A percentile compares a stretch with the other conserved stretches of the same genome.
Evolutionary conservation across 2,888 invertebrate genomes (phyloP).

Genomic region (Hololepta plana): DNA sequence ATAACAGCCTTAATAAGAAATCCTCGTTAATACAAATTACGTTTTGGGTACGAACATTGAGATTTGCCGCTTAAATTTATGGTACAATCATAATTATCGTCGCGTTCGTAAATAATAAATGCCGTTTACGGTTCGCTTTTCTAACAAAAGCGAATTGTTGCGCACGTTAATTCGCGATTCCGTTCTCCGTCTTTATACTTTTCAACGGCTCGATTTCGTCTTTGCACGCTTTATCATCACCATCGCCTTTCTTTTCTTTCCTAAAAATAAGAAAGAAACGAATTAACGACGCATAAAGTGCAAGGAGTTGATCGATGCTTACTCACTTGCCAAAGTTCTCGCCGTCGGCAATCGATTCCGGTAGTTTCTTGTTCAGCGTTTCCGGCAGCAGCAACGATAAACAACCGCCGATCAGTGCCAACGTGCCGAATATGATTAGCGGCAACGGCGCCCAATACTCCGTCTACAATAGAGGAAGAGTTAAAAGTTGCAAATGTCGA

Average conservation of each 20-base stretch:
- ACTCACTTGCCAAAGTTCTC: slow-evolving; percentile 41
- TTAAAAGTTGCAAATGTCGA: background rate
- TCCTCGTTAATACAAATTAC: too few relatives aligned
- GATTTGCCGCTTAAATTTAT: too few relatives aligned
- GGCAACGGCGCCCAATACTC: slow-evolving; percentile 40
- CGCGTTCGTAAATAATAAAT: too few relatives aligned
- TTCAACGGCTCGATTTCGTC: slow-evolving; percentile 3
- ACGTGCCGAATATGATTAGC: slow-evolving; percentile 36
- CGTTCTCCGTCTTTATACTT: slow-evolving; percentile 1
- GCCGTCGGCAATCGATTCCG: slow-evolving; percentile 46
- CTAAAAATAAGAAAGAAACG: background rate
- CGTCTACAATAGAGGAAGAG: slow-evolving; percentile 22
- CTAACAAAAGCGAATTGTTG: too few relatives aligned
- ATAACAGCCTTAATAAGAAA: too few relatives aligned
- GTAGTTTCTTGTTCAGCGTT: slow-evolving; percentile 42
- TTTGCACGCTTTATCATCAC: too few relatives aligned
- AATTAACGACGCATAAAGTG: background rate
- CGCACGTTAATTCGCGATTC: slow-evolving; percentile 1
- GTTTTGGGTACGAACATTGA: too few relatives aligned
- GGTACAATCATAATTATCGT: too few relatives aligned
- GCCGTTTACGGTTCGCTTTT: too few relatives aligned
- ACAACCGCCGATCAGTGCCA: slow-evolving; percentile 35
- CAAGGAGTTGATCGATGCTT: slow-evolving; percentile 4
- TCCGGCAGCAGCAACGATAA: slow-evolving; percentile 43
- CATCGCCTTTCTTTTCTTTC: background rate